Base-by-base conservation (phyloP, 2,888 invertebrate genomes). In the Sarcophaga variegata region DNA sequence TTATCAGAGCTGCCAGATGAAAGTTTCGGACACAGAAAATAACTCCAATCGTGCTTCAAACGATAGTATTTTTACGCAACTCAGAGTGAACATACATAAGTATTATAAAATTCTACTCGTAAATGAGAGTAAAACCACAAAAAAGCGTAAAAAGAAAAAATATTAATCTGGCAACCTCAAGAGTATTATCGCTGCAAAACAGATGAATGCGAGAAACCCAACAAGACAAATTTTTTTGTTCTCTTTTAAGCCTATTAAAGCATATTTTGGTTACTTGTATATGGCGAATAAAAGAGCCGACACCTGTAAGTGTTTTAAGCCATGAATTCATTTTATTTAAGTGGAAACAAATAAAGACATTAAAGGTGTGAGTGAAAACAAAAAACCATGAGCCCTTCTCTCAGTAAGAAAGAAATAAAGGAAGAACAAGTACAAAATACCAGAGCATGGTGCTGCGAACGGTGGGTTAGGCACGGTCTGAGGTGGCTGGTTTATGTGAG, bases 281-380 rank as follows among this genome's bases (percentile, higher is more conserved):
- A 60, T 62, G 59, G 47, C 54, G 47, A 69, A 75, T 75, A 69
- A 87, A 87, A 83, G 76, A 69, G 74, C 87, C 87, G 87, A 75
- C 87, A 87, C 83, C 87, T 87, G 83, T 87, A 87, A 87, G 84
- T 84, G 84, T 79, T 83, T 78, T 77, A 75, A 83, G 66, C 75
- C 79, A 78, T 81, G 81, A 81, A 81, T 84, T 84, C 20, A 84
- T 81, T 87, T 81, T 71, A 81, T 81, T 87, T 87, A 87, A 84
- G 81, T 87, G 83, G 87, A 87, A 87, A 87, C 87, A 84, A 87
- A 87, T 87, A 84, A 84, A 87, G 87, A 81, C 87, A 87, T 87
- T 75, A 84, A 84, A 87, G 81, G 87, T 84, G 79, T 81, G 81
- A 87, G 81, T 79, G 59, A 66, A 66, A 49, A 71, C 27, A 59